phyloP scores from a whole-genome alignment of 2,797 vertebrate genomes.

The Gymnoscopelus braueri region DNA sequence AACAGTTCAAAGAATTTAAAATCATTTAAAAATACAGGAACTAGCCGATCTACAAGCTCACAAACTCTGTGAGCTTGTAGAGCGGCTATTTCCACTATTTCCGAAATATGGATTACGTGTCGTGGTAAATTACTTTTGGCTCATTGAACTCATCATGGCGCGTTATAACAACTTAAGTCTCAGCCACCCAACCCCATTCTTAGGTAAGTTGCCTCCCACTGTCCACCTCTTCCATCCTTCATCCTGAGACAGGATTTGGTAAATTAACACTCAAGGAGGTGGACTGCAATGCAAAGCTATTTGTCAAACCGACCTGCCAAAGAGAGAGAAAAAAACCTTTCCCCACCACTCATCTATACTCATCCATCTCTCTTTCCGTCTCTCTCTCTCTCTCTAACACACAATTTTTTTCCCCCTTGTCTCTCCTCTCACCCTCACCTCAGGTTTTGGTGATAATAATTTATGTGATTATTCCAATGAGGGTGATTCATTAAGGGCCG shows the following conservation, averaged over 20 bases:
- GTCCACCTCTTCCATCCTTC: constrained; percentile 57
- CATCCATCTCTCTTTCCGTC: constrained; percentile 63
- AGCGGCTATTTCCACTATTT: too few species aligned
- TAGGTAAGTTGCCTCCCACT: constrained; percentile 37
- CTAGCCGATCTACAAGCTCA: too few species aligned
- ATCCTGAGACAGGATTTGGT: constrained; percentile 72
- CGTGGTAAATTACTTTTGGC: too few species aligned
- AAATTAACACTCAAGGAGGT: constrained; percentile 77
- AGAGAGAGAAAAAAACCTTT: constrained; percentile 45
- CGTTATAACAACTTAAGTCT: constrained; percentile 44
- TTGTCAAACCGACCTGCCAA: constrained; percentile 77
- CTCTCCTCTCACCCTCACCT: constrained; percentile 65
- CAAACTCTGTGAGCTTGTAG: too few species aligned
- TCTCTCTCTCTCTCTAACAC: constrained; percentile 42
- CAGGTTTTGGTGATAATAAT: constrained; percentile 77
- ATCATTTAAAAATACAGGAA: too few species aligned
- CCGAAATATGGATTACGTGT: too few species aligned
- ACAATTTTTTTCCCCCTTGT: constrained; percentile 45
- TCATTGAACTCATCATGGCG: constrained; percentile 19
- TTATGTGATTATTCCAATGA: constrained; percentile 76
- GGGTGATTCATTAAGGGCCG: constrained; percentile 71
- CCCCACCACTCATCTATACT: constrained; percentile 61
- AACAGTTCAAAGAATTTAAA: too few species aligned
- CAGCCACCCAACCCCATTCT: constrained; percentile 29
- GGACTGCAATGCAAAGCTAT: constrained; percentile 71